These are phyloP conservation scores for Coenobita brevimanus DNA, from an alignment of 1,140 invertebrate genomes.

Conservation along the genomic window DNA sequence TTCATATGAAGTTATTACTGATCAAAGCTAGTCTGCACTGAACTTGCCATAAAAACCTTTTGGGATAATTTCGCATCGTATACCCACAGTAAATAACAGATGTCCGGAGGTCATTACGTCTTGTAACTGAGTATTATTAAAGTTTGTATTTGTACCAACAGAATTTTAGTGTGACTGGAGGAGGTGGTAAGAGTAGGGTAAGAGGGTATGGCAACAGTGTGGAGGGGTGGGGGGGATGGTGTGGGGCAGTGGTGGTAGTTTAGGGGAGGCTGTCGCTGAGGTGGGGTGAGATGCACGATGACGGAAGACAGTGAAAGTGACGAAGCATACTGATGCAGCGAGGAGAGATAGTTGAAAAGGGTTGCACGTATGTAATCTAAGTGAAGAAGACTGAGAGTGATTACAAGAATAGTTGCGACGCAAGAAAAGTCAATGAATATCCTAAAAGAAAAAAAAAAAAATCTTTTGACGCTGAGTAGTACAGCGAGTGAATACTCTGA, in stretches of 20 bases:
- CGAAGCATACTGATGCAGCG: background rate
- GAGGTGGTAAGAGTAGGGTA: background rate
- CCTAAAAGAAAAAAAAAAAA: background rate
- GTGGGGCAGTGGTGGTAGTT: background rate
- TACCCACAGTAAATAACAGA: no score
- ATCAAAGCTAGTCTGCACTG: no score
- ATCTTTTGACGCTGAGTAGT: no score
- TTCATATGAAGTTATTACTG: no score
- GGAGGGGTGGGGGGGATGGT: background rate
- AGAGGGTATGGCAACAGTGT: background rate
- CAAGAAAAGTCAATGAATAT: background rate
- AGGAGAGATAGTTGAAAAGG: background rate
- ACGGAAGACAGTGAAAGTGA: background rate
- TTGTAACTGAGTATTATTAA: background rate
- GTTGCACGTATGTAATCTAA: background rate
- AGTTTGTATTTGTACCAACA: background rate
- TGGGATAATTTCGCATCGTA: no score
- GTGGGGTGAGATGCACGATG: background rate
- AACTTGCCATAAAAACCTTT: no score
- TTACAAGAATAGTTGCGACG: background rate
- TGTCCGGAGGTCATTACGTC: background rate
- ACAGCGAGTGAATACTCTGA: no score
- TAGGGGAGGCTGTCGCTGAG: background rate
- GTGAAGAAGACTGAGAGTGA: background rate
- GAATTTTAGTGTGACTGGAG: background rate